phyloP scores from a whole-genome alignment of 2,113 vertebrate genomes.

The Struthio camelus region DNA sequence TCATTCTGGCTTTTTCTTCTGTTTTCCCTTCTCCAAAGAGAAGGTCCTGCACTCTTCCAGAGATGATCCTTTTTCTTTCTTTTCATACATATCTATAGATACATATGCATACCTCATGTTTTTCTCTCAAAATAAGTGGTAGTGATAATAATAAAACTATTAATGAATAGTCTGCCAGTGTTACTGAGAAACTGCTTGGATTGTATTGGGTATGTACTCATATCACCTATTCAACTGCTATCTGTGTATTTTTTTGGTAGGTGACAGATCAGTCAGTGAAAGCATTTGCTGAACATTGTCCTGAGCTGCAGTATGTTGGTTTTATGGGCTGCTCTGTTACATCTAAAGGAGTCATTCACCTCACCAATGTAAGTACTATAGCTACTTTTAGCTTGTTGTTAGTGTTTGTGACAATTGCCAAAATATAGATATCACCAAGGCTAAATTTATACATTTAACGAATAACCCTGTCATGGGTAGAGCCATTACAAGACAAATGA shows the following conservation, averaged over 20 bases:
- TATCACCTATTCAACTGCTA: background rate
- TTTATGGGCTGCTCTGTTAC: constrained; percentile 99
- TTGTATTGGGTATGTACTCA: background rate
- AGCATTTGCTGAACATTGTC: constrained; percentile 95
- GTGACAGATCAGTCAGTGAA: constrained; percentile 93
- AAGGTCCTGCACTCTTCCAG: background rate
- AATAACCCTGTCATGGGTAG: background rate
- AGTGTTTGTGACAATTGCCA: background rate
- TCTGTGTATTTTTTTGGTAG: constrained; percentile 67
- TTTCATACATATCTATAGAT: background rate
- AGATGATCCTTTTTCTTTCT: background rate
- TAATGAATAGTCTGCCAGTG: background rate
- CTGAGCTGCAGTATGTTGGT: constrained; percentile 94
- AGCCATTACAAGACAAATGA: background rate
- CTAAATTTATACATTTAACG: background rate
- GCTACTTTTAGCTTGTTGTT: background rate
- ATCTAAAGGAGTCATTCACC: constrained; percentile 95
- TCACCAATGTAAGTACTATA: constrained; percentile 88
- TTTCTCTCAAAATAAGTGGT: background rate
- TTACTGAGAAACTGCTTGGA: background rate
- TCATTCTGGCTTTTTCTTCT: background rate
- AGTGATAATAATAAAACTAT: background rate
- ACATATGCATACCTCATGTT: background rate
- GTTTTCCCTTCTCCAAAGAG: background rate
- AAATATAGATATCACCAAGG: background rate